These are phyloP conservation scores for Linnaemya tessellans DNA, from an alignment of 2,888 invertebrate species.

Conservation along the genomic window DNA sequence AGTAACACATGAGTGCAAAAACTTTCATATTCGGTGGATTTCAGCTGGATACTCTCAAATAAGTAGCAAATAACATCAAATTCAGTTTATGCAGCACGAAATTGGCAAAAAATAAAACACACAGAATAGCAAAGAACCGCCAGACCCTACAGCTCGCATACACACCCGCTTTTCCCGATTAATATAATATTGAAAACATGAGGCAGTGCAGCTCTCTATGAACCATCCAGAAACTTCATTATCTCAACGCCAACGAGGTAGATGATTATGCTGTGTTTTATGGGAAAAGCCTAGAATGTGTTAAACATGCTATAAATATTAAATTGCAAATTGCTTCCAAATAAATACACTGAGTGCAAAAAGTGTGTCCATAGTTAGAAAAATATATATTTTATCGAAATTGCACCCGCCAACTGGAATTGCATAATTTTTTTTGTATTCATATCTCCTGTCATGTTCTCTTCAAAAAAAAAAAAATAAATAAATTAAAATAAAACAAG, in stretches of 20 bases:
- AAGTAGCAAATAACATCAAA: constrained; percentile 59
- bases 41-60: constrained; percentile 35
- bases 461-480: too few relatives aligned
- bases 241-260: constrained; percentile 5
- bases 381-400: too few relatives aligned
- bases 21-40: constrained; percentile 33
- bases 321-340: neutral
- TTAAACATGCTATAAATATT: constrained; percentile 61
- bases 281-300: constrained; percentile 58
- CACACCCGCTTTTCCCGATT: neutral
- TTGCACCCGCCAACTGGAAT: too few relatives aligned
- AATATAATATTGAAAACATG: constrained; percentile 2
- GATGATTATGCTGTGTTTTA: constrained; percentile 22
- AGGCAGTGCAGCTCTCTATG: constrained; percentile 25
- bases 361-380: neutral
- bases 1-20: constrained; percentile 70
- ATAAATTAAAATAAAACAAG: too few relatives aligned
- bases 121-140: too few relatives aligned
- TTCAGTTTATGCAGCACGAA: constrained; percentile 68
- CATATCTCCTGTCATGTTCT: too few relatives aligned
- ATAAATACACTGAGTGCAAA: neutral
- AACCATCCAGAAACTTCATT: constrained; percentile 25
- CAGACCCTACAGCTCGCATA: neutral
- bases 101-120: constrained; percentile 25
- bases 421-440: too few relatives aligned